phyloP scores from a whole-genome alignment of 2,113 vertebrate species.

The Machaerirhynchus nigripectus region DNA sequence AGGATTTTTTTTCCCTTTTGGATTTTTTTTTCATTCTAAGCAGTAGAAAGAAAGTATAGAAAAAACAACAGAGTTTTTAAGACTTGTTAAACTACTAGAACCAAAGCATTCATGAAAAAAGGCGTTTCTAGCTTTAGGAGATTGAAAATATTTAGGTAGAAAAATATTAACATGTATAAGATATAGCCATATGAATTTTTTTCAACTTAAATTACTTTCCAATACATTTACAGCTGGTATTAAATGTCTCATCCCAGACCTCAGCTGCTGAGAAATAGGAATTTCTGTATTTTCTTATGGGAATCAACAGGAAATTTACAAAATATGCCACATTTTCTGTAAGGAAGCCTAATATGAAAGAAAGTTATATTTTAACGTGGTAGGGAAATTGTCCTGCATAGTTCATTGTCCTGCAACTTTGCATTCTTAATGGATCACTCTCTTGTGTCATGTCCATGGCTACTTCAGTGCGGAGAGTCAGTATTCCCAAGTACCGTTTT shows the following conservation, averaged over 20 bases:
- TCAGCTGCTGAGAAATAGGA: background rate
- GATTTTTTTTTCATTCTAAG: background rate
- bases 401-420: background rate
- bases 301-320: background rate
- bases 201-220: background rate
- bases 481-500: background rate
- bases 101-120: background rate
- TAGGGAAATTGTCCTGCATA: background rate
- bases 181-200: background rate
- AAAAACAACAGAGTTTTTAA: background rate
- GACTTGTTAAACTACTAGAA: background rate
- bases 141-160: background rate
- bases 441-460: background rate
- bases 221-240: background rate
- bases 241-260: background rate
- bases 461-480: background rate
- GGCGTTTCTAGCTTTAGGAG: background rate
- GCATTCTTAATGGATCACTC: background rate
- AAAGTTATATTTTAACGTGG: background rate
- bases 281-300: background rate
- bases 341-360: background rate
- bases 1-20: background rate
- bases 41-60: background rate
- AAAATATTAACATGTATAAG: background rate
- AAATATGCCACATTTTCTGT: background rate